Evolutionary conservation across 1,140 invertebrate species (phyloP), one percentile per base, ranked within the genome.

Genomic region (Drosophila eugracilis): DNA sequence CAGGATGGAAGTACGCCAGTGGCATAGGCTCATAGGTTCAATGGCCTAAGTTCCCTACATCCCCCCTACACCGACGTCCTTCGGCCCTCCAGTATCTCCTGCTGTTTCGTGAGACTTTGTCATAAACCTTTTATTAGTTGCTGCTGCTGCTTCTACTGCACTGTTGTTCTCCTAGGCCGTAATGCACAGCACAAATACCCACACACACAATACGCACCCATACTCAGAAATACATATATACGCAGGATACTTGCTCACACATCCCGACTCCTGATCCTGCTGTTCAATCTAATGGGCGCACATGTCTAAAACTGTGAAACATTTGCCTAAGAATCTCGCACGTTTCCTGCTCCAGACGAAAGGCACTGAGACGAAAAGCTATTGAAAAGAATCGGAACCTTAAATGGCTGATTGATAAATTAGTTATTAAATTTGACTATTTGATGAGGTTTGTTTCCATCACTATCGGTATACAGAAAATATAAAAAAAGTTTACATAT

Each of bases 251-350:
- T 19, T 21, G 22, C 65, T 34, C 32, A n/a, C 67, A 53, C 54
- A 50, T 28, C 55, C 36, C 15, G 48, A 34, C 28, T 36, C 28
- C 67, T 71, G 70, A 76, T 80, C 41, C 80, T 70, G 66, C 69
- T 63, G 73, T 86, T 86, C 83, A 81, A 86, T 86, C 77, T 86
- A 86, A 86, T 88, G 74, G 77, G 71, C 69, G 73, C 74, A 86
- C 81, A 86, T 86, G 81, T 86, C 77, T 66, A 77, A 71, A 86
- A 85, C 63, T 86, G 78, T 66, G 72, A 85, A 86, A 48, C 55
- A 85, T 85, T 85, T 77, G 50, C 47, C 74, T 69, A 77, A 74
- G 63, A 85, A 73, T 85, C 53, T 76, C 41, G 55, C 80, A 79
- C 80, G 75, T 80, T 78, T 78, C 47, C 36, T 30, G 36, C 6